Evolutionary conservation across 2,113 vertebrate genomes (phyloP), one percentile per base, ranked within the genome.

Genomic region (Myocastor coypus): DNA sequence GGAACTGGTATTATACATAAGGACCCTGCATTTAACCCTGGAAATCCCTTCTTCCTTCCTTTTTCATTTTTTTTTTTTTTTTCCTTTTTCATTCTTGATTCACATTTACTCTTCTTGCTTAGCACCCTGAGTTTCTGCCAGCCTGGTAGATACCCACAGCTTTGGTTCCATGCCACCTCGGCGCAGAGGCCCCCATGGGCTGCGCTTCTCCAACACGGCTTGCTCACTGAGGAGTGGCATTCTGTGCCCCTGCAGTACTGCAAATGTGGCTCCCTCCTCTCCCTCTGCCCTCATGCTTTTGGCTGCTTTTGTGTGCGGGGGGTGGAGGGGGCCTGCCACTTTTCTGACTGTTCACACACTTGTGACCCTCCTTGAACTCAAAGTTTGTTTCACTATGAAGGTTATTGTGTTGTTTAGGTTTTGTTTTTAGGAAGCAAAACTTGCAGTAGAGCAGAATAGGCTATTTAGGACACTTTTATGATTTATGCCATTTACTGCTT

Each of bases 321-420:
- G n/a, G n/a, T n/a, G n/a, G n/a, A n/a, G n/a, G n/a, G n/a, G n/a
- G n/a, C n/a, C n/a, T n/a, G n/a, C n/a, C n/a, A n/a, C 32, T 46
- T 92, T 86, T 71, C 87, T 78, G n/a, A 61, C 26, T 22, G 40
- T 16, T 64, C 42, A 83, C 30, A 37, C 6, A n/a, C 4, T 66
- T 92, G 2, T 88, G 59, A 71, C 22, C 64, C 40, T 85, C n/a
- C 71, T 83, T 73, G 46, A 77, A 55, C 69, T 75, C n/a, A 85
- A 10, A 52, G 46, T 92, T 97, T 95, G 24, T 92, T 5, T 88
- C 59, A 59, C 46, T 90, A 89, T 94, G 63, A 52, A 93, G 93
- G 77, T 88, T 88, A 46, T n/a, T 78, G 55, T 63, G 8, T 61
- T 84, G 46, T 77, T 86, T 93, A 46, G 1, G 77, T 81, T 91